Evolutionary conservation across 2,888 invertebrate species (phyloP).

Genomic region (Metallyticus violacea): DNA sequence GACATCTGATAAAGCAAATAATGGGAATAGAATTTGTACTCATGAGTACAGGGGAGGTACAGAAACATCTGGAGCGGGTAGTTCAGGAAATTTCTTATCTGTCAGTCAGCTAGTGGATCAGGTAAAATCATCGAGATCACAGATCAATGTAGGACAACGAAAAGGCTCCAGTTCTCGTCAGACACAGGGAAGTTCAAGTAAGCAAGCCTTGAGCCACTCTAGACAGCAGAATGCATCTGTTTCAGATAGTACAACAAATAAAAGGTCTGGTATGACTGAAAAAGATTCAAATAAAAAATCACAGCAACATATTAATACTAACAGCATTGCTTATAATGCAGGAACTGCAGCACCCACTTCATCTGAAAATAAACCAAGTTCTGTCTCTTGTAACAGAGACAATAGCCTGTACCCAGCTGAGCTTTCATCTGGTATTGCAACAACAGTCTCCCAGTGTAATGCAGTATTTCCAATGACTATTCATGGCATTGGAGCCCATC

Average conservation of each 20-base stretch:
- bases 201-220: background rate
- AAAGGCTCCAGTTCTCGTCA: constrained; percentile 8
- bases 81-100: constrained; percentile 50
- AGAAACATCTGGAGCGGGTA: background rate
- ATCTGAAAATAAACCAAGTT: background rate
- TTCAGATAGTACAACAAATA: background rate
- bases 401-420: background rate
- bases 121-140: constrained; percentile 16
- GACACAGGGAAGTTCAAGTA: background rate
- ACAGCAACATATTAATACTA: background rate
- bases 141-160: background rate
- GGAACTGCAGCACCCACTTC: background rate
- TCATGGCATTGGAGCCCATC: background rate
- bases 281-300: background rate
- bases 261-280: background rate
- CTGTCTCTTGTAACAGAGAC: background rate
- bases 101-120: constrained; percentile 62
- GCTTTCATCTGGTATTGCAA: background rate
- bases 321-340: background rate
- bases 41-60: background rate
- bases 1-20: background rate
- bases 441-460: background rate
- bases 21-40: background rate
- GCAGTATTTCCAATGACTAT: background rate
- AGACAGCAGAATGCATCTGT: background rate